Evolutionary conservation across 2,113 vertebrate species (phyloP).

Genomic region (Melanostigma gelatinosum): DNA sequence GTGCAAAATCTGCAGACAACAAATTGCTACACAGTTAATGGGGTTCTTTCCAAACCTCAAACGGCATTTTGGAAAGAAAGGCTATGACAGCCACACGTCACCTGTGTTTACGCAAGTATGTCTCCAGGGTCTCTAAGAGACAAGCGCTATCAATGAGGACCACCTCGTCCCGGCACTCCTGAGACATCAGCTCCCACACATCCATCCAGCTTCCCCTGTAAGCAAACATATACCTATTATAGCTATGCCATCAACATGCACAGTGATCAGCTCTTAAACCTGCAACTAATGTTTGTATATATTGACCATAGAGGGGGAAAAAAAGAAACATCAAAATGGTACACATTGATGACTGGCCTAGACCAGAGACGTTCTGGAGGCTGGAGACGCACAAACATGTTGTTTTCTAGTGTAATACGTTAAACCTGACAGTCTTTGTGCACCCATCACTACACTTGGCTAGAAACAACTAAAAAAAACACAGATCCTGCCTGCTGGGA

Average conservation of each 20-base stretch:
- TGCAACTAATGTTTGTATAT: not conserved
- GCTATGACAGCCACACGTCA: conserved; percentile 58
- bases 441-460: not conserved
- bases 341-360: not conserved
- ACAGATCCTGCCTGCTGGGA: not conserved
- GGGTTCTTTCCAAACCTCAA: not conserved
- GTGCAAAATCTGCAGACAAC: conserved; percentile 89
- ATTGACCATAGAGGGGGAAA: not conserved
- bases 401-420: not conserved
- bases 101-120: conserved; percentile 96
- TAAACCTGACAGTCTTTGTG: not conserved
- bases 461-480: not conserved
- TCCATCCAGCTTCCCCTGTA: conserved; percentile 98
- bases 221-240: conserved; percentile 26
- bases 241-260: not conserved
- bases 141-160: conserved; percentile 95
- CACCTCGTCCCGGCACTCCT: conserved; percentile 97
- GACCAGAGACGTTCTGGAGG: not conserved
- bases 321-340: not conserved
- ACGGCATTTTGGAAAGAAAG: not conserved
- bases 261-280: not conserved
- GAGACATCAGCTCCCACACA: conserved; percentile 98
- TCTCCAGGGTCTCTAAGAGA: conserved; percentile 96
- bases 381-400: conserved; percentile 68
- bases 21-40: not conserved